These are phyloP conservation scores for Penaeus chinensis DNA, from an alignment of 1,140 invertebrate genomes.

Conservation along the genomic window DNA sequence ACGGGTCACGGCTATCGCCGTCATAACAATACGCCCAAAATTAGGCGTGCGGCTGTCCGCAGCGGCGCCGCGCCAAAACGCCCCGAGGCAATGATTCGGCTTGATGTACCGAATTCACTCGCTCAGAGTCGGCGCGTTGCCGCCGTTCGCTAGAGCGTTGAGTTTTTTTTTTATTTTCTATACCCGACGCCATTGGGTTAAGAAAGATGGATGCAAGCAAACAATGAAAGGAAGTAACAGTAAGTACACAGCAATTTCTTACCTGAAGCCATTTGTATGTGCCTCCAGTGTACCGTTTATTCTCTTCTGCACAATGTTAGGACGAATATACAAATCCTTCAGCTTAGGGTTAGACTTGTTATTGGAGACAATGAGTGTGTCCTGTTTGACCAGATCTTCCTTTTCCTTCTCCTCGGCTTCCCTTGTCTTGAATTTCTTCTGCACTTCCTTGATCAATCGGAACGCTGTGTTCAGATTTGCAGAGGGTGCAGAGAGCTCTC, in stretches of 20 bases:
- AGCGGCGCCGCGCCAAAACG: too few species aligned
- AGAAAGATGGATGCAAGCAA: too few species aligned
- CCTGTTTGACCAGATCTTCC: constrained; percentile 98
- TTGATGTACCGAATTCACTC: too few species aligned
- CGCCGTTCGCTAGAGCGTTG: too few species aligned
- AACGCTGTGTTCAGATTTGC: constrained; percentile 97
- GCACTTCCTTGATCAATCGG: constrained; percentile 98
- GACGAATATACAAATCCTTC: constrained; percentile 98
- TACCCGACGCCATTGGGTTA: too few species aligned
- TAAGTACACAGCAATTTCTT: not conserved
- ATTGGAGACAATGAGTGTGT: constrained; percentile 93
- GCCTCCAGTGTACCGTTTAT: constrained; percentile 94
- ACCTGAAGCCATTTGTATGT: constrained; percentile 91
- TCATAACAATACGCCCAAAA: too few species aligned
- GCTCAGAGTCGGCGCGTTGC: too few species aligned
- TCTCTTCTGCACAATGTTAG: constrained; percentile 97
- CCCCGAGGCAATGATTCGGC: too few species aligned
- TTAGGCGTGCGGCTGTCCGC: too few species aligned
- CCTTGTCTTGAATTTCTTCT: constrained; percentile 97
- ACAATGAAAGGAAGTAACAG: too few species aligned
- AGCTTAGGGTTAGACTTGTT: constrained; percentile 98
- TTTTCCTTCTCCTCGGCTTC: constrained; percentile 99
- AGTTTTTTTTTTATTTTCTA: too few species aligned
- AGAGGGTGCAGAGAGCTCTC: constrained; percentile 94
- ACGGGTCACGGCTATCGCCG: too few species aligned